A percentile compares a stretch with the other conserved stretches of the same genome.
phyloP scores from a whole-genome alignment of 2,113 vertebrate species.

The Erpornis zantholeuca region DNA sequence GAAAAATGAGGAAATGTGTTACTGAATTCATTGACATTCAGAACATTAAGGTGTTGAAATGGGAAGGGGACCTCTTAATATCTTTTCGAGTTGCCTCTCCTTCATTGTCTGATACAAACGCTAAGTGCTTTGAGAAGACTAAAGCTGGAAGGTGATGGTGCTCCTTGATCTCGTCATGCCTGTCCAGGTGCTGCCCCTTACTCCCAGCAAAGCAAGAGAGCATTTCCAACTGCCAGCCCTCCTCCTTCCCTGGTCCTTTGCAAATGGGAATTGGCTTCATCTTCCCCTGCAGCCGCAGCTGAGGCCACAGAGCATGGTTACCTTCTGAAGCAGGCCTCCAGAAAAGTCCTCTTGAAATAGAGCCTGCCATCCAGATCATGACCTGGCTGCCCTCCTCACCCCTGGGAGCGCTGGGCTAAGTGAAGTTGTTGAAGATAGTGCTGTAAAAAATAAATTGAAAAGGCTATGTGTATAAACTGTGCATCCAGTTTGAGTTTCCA shows the following conservation, averaged over 20 bases:
- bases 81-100: neutral
- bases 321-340: neutral
- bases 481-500: neutral
- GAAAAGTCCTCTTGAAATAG: neutral
- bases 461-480: neutral
- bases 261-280: neutral
- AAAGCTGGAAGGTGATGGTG: neutral
- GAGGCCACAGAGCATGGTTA: neutral
- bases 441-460: neutral
- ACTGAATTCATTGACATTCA: neutral
- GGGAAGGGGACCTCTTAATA: neutral
- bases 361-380: neutral
- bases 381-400: neutral
- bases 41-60: neutral
- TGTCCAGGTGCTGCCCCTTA: neutral
- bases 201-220: rapidly evolving
- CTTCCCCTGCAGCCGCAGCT: neutral
- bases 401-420: neutral
- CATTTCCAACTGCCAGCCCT: neutral
- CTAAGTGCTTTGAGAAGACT: neutral
- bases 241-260: neutral
- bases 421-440: neutral
- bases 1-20: neutral
- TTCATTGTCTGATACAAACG: neutral
- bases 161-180: neutral